phyloP scores from a whole-genome alignment of 2,888 invertebrate genomes.

The Sialis fuliginosa region DNA sequence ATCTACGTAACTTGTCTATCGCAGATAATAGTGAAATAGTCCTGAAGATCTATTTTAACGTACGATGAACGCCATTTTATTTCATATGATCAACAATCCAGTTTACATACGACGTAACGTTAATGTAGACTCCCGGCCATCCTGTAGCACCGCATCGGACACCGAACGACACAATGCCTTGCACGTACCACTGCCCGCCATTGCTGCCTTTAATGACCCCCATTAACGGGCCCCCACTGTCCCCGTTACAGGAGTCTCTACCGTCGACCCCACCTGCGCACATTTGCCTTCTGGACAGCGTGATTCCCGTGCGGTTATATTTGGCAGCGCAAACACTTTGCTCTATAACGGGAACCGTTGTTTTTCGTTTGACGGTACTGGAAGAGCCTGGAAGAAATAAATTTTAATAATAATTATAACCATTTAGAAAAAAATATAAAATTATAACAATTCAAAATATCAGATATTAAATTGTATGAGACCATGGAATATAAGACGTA shows the following conservation, averaged over 20 bases:
- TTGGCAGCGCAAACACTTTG: slow-evolving; percentile 3
- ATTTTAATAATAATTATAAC: not conserved
- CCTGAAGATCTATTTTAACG: too few species aligned
- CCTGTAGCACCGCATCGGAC: slow-evolving; percentile 41
- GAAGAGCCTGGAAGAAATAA: slow-evolving; percentile 6
- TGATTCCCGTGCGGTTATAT: not conserved
- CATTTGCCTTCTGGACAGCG: slow-evolving; percentile 12
- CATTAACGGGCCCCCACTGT: slow-evolving; percentile 9
- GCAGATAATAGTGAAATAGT: too few species aligned
- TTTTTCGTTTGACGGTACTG: slow-evolving; percentile 8
- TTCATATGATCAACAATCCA: slow-evolving; percentile 34
- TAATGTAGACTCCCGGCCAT: slow-evolving; percentile 51
- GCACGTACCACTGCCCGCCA: slow-evolving; percentile 31
- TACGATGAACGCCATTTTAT: not conserved
- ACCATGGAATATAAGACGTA: too few species aligned
- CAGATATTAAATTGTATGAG: too few species aligned
- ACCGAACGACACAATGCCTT: slow-evolving; percentile 52
- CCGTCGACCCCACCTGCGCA: slow-evolving; percentile 19
- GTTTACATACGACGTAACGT: slow-evolving; percentile 35
- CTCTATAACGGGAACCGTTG: slow-evolving; percentile 8
- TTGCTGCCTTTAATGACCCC: slow-evolving; percentile 13
- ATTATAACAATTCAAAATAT: too few species aligned
- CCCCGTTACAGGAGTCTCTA: slow-evolving; percentile 7
- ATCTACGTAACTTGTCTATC: too few species aligned
- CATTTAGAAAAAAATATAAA: too few species aligned